Conservation (phyloP, 2,888 invertebrate species). For the Volucella bombylans region DNA sequence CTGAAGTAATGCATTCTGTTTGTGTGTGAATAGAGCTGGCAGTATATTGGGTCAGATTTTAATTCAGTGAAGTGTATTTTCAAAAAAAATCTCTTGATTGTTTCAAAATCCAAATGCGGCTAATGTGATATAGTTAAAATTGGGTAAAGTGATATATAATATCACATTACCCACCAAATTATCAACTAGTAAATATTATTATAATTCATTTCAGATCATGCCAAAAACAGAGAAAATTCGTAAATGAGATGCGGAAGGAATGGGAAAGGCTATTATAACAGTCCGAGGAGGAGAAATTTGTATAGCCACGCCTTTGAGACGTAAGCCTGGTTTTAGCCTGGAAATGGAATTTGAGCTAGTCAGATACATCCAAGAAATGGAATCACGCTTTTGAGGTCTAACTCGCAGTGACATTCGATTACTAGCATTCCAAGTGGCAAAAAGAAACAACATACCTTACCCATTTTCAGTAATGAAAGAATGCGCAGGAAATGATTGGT, state of each 20-base stretch:
- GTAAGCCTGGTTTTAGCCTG: neutral
- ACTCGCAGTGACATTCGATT: too few species aligned
- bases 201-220: conserved; percentile 4
- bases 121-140: conserved; percentile 28
- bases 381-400: neutral
- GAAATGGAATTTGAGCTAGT: conserved; percentile 41
- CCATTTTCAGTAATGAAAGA: conserved; percentile 46
- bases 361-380: conserved; percentile 50
- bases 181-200: conserved; percentile 1
- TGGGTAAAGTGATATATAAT: too few species aligned
- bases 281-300: too few species aligned
- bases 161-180: too few species aligned
- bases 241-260: conserved; percentile 2
- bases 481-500: neutral
- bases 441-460: conserved; percentile 2
- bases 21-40: too few species aligned
- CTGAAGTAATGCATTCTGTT: too few species aligned
- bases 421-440: too few species aligned
- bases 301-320: neutral
- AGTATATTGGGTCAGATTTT: too few species aligned
- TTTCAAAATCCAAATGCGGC: conserved; percentile 4
- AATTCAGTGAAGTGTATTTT: too few species aligned
- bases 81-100: neutral
- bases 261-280: neutral
- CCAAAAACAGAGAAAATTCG: neutral